Base-by-base conservation (phyloP, 2,113 vertebrate genomes). In the Corythornis vintsioides region DNA sequence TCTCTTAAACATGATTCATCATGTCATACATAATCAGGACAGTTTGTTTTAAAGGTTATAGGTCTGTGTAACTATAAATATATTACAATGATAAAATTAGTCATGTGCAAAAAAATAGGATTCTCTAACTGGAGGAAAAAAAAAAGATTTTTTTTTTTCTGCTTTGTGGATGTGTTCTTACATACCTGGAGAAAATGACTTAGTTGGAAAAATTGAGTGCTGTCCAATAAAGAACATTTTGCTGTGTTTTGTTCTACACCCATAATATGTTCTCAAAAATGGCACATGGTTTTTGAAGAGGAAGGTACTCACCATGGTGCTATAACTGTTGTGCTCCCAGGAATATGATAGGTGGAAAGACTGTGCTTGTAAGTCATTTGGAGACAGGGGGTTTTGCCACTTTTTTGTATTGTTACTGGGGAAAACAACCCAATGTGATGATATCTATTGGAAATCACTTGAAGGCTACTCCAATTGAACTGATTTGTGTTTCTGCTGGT, bases 261-360 rank as follows among this genome's bases (percentile, higher is more conserved):
- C 55, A 48, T 91, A 89, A 87, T 90, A 40, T 60, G 19, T 80
- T 96, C 55, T 86, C 61, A 89, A 85, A 91, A 96, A 93, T 76
- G 50, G 57, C 94, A 83, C 24, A 56, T 83, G 64, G 61, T 87
- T 92, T 96, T 85, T 95, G 64, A 83, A 94, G 57, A 57, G 33
- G 53, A 33, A 57, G 52, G 88, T 95, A 86, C 86, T 95, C 94
- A 89, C 38, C 50, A 25, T 35, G 26, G 33, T 86, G n/a, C 69
- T 90, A 52, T 35, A 92, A 86, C 59, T 89, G 40, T 76, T 82
- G 48, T 17, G 59, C 16, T 85, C 18, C 24, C 33, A 70, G 40
- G 53, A 86, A 59, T 71, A 48, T 89, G 86, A 85, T 89, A 71
- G 67, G 86, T 93, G 45, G 75, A 85, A 55, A 84, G 35, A 93